Conservation (phyloP, 2,888 invertebrate genomes). For the Labia minor region DNA sequence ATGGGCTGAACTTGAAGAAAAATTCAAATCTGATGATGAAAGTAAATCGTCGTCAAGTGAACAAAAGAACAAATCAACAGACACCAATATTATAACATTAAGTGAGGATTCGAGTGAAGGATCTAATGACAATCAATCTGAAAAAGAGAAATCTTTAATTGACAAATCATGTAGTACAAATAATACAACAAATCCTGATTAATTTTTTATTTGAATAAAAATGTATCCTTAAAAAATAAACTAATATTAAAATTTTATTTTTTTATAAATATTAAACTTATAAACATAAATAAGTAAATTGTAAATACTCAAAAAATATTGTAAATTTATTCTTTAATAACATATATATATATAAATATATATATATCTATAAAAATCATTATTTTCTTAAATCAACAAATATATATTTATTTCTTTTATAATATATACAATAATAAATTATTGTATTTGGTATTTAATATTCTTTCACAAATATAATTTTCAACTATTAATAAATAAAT, state of each 20-base stretch:
- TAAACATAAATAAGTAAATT: background rate
- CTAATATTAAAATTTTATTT: background rate
- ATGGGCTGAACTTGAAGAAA: constrained; percentile 24
- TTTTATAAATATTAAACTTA: background rate
- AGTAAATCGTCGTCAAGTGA: background rate
- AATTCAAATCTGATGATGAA: constrained; percentile 16
- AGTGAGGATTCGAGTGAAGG: background rate
- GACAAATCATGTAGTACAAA: background rate
- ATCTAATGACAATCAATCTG: background rate
- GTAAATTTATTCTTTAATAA: too few species aligned
- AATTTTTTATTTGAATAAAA: background rate
- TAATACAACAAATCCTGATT: background rate
- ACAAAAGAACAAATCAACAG: background rate
- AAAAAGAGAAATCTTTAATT: background rate
- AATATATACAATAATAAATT: too few species aligned
- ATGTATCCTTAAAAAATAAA: background rate
- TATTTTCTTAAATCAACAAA: too few species aligned
- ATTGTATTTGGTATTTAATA: too few species aligned
- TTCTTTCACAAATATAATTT: too few species aligned
- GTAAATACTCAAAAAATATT: too few species aligned
- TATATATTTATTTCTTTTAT: too few species aligned
- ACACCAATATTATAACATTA: background rate
- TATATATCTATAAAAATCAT: too few species aligned
- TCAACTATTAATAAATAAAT: too few species aligned
- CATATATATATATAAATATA: too few species aligned